Evolutionary conservation across 2,113 vertebrate genomes (phyloP).

Genomic region (Speoplatyrhinus poulsoni): DNA sequence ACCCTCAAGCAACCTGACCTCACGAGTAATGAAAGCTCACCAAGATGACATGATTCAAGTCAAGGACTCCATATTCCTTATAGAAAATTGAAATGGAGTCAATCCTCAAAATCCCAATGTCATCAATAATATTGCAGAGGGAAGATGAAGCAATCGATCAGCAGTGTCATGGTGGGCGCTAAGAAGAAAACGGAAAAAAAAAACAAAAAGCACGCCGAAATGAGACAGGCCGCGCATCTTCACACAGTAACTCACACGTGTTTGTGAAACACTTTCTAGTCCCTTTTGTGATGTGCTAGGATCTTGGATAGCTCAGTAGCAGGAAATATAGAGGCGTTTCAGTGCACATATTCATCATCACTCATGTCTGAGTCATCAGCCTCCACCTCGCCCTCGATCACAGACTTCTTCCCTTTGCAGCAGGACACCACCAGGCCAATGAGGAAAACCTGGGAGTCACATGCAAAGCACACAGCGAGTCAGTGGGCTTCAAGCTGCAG

Average conservation of each 20-base stretch:
- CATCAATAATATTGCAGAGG: conserved; percentile 51
- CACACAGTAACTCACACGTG: conserved; percentile 25
- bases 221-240: conserved; percentile 9
- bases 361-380: conserved; percentile 93
- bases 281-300: conserved; percentile 27
- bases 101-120: conserved; percentile 47
- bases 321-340: conserved; percentile 22
- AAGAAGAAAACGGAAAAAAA: conserved; percentile 2
- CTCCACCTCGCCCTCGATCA: conserved; percentile 94
- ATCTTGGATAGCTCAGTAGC: background rate
- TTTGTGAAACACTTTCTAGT: conserved; percentile 33
- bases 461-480: conserved; percentile 21
- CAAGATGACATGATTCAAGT: background rate
- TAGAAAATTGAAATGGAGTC: conserved; percentile 26
- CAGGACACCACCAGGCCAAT: conserved; percentile 92
- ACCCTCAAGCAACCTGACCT: too few relatives aligned
- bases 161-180: conserved; percentile 22
- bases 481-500: too few relatives aligned
- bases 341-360: conserved; percentile 86
- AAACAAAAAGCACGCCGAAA: conserved; percentile 28
- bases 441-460: conserved; percentile 83
- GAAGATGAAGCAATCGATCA: conserved; percentile 43
- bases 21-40: too few relatives aligned
- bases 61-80: conserved; percentile 25
- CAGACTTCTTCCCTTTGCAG: conserved; percentile 95